Evolutionary conservation across 2,888 invertebrate genomes (phyloP).

Genomic region (Cephus nigrinus): DNA sequence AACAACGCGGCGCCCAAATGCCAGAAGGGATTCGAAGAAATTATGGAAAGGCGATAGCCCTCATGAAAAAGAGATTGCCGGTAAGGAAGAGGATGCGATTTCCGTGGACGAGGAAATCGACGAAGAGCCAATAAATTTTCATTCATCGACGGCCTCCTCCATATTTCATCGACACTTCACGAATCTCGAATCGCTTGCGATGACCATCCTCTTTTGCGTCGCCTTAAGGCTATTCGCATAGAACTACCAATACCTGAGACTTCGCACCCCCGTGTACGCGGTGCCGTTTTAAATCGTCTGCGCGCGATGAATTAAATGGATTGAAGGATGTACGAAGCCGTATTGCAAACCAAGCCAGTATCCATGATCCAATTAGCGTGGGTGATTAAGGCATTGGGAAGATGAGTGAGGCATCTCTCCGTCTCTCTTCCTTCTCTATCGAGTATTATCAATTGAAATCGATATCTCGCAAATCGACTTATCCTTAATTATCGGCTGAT

Average conservation of each 20-base stretch:
- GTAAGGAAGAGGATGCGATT: conserved; percentile 55
- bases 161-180: conserved; percentile 44
- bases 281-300: neutral
- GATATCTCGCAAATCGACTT: neutral
- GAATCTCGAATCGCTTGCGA: conserved; percentile 39
- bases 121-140: conserved; percentile 52
- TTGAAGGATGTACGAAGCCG: neutral
- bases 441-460: neutral
- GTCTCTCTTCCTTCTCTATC: neutral
- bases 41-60: conserved; percentile 51
- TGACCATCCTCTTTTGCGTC: conserved; percentile 18
- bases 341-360: neutral
- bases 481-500: neutral
- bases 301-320: neutral
- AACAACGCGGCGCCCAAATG: conserved; percentile 51
- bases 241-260: neutral
- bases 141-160: conserved; percentile 51
- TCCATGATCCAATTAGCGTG: neutral
- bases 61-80: conserved; percentile 52
- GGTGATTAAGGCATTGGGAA: neutral
- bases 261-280: neutral
- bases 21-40: conserved; percentile 56
- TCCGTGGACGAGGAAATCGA: conserved; percentile 47
- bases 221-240: neutral
- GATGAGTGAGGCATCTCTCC: neutral